phyloP scores from a whole-genome alignment of 2,888 invertebrate species.

The Ptycholaimellus sp. region DNA sequence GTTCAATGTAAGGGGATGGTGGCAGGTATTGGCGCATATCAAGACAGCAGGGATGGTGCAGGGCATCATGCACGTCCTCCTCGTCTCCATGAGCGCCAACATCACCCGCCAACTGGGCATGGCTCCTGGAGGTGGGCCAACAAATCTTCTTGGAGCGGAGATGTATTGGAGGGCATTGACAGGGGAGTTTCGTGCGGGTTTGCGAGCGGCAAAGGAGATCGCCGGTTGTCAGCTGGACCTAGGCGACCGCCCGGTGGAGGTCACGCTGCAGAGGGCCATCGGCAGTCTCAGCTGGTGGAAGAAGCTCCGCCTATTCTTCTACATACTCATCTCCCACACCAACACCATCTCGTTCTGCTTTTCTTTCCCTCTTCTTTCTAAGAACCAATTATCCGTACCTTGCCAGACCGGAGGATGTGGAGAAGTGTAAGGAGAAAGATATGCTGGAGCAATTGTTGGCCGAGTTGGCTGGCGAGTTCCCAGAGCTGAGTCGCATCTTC shows the following conservation, averaged over 20 bases:
- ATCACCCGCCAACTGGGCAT: slow-evolving; percentile 68
- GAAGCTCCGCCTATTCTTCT: slow-evolving; percentile 58
- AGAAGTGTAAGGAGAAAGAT: slow-evolving; percentile 53
- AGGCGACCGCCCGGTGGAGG: slow-evolving; percentile 74
- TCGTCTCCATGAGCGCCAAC: slow-evolving; percentile 76
- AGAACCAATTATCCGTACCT: too few relatives aligned
- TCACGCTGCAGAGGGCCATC: slow-evolving; percentile 69
- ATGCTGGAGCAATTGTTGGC: slow-evolving; percentile 58
- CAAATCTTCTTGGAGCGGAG: not conserved
- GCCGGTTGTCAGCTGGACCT: slow-evolving; percentile 59
- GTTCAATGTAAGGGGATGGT: too few relatives aligned
- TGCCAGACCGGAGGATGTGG: slow-evolving; percentile 57
- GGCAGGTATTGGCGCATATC: not conserved
- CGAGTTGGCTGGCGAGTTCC: slow-evolving; percentile 78
- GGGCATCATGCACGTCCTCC: slow-evolving; percentile 54
- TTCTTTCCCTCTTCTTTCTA: too few relatives aligned
- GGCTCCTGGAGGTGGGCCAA: slow-evolving; percentile 68
- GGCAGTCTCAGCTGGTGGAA: slow-evolving; percentile 65
- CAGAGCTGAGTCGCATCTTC: slow-evolving; percentile 66
- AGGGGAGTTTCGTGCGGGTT: too few relatives aligned
- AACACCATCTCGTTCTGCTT: slow-evolving; percentile 13
- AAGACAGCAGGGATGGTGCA: slow-evolving; percentile 38
- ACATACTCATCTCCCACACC: slow-evolving; percentile 33
- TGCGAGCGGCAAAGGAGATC: slow-evolving; percentile 35
- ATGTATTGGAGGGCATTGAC: too few relatives aligned